phyloP scores from a whole-genome alignment of 2,888 invertebrate species.

The Microchrysa polita region DNA sequence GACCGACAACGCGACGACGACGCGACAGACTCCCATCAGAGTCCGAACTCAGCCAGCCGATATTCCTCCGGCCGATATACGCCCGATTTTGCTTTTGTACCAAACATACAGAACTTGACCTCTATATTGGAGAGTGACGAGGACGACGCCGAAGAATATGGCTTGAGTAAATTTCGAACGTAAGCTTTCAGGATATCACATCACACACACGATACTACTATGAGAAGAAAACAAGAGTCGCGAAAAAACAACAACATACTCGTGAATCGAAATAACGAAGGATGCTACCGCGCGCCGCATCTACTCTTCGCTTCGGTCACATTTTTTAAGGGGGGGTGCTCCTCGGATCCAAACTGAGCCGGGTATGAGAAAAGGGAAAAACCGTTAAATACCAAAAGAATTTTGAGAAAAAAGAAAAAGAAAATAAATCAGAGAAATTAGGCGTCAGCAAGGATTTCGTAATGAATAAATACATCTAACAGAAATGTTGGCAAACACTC shows the following conservation, averaged over 20 bases:
- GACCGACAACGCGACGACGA: not conserved
- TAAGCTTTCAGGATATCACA: slow-evolving; percentile 33
- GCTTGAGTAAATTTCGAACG: slow-evolving; percentile 18
- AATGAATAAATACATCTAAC: too few relatives aligned
- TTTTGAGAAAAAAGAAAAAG: too few relatives aligned
- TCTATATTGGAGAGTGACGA: slow-evolving; percentile 23
- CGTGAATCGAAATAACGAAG: too few relatives aligned
- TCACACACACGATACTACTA: slow-evolving; percentile 16
- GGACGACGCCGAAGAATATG: slow-evolving; percentile 29
- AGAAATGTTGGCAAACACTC: too few relatives aligned
- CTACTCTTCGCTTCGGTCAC: slow-evolving; percentile 19
- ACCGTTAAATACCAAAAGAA: too few relatives aligned
- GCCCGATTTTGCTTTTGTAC: slow-evolving; percentile 28
- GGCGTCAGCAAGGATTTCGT: too few relatives aligned
- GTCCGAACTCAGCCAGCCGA: slow-evolving; percentile 27
- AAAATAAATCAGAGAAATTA: too few relatives aligned
- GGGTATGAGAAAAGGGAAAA: too few relatives aligned
- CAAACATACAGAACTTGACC: slow-evolving; percentile 33
- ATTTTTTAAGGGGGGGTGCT: too few relatives aligned
- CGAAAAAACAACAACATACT: not conserved
- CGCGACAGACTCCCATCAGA: not conserved
- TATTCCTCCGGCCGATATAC: slow-evolving; percentile 2
- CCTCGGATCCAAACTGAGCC: not conserved
- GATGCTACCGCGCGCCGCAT: not conserved
- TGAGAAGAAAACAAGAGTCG: too few relatives aligned